Percentiles rank a stretch among this genome's conserved stretches.
Conservation (phyloP, 2,888 invertebrate genomes). For the Elysia crispata region DNA sequence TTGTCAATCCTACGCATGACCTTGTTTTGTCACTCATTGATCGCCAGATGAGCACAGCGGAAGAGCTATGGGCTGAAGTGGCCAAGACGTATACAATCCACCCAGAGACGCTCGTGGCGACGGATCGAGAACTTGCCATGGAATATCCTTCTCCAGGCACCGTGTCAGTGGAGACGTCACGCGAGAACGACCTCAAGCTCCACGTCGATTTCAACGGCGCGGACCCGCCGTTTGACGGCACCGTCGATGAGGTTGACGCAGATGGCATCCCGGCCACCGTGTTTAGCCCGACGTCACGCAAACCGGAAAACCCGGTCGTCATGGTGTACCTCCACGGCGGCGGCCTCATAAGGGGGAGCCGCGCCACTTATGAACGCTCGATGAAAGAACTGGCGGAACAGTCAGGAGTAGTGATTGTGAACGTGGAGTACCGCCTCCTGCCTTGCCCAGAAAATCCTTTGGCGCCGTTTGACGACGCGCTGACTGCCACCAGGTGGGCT, state of each 20-base stretch:
- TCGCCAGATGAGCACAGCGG: no score
- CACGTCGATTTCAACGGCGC: neutral
- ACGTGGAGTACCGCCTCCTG: slow-evolving; percentile 28
- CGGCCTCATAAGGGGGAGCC: neutral
- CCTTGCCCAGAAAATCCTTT: slow-evolving; percentile 7
- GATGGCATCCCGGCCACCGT: slow-evolving; percentile 20
- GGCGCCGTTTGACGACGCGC: slow-evolving; percentile 35
- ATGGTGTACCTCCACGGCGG: slow-evolving; percentile 33
- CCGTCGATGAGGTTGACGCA: neutral
- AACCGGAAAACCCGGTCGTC: neutral
- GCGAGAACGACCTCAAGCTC: neutral
- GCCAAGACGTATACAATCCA: neutral
- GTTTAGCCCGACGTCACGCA: neutral
- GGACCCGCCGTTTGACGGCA: neutral
- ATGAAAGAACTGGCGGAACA: neutral
- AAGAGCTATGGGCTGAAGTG: slow-evolving; percentile 11
- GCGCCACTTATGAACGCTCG: neutral
- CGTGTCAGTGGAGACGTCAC: neutral
- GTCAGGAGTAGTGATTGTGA: slow-evolving; percentile 10
- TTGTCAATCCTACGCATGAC: no score
- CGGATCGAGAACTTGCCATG: neutral
- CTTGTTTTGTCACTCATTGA: no score
- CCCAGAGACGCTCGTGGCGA: neutral
- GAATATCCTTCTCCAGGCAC: neutral
- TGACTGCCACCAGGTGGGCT: neutral